Base-by-base conservation (phyloP, 2,113 vertebrate species). In the Proterorhinus semilunaris region DNA sequence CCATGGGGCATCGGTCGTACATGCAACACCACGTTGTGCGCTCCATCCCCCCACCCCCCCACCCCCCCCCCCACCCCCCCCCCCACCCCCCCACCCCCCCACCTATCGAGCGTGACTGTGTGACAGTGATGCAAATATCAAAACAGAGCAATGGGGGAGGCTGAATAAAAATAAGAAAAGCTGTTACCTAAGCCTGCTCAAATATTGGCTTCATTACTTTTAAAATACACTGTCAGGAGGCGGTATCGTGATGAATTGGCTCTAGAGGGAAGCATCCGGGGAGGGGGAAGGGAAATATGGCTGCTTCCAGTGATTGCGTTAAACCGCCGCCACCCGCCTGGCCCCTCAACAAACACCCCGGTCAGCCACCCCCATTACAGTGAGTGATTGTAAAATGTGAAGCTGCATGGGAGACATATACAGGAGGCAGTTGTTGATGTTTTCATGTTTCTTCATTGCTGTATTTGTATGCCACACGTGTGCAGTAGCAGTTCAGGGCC, bases 251-350 rank as follows among this genome's bases (percentile, higher is more conserved):
- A 78, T 78, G 47, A 65, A 84, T 76, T 71, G 27, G n/a, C 61
- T 64, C 61, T 71, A 72, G 61, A 74, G 65, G 55, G 62, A 78
- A 66, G 69, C 75, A 68, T 58, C 27, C 75, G 76, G 87, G 85
- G 83, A 82, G 67, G 88, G 87, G 86, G 85, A 80, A 81, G 67
- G 88, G 88, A 84, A 80, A 80, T 72, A 83, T 83, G 86, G 83
- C 82, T 80, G 87, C 70, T 76, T 61, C 58, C 75, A 81, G 61
- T 87, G 87, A 90, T 91, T 82, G 87, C 83, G 81, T 91, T 89
- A 88, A 91, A 84, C 75, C 86, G 84, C 84, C 83, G 75, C 82
- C 82, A 83, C 81, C 84, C 68, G 86, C 73, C 66, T 69, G 62
- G 78, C 79, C 85, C 77, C 79, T 78, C 78, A 65, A 71, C 86